phyloP scores from a whole-genome alignment of 2,888 invertebrate genomes.

The Cheilosia grossa region DNA sequence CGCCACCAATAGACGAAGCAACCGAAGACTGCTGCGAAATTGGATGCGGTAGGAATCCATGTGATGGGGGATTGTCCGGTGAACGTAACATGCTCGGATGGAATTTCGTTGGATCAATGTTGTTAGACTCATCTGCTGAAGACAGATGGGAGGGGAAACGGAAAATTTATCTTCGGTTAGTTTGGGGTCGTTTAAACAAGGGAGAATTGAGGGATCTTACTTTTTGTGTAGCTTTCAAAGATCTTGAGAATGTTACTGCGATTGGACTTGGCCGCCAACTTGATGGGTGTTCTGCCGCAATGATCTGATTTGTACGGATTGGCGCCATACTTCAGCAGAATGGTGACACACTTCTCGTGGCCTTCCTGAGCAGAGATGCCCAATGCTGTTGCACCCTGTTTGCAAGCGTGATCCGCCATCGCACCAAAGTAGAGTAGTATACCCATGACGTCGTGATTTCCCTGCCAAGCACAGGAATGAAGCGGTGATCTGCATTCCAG shows the following conservation, averaged over 20 bases:
- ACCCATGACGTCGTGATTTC: slow-evolving; percentile 92
- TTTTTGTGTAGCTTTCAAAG: slow-evolving; percentile 87
- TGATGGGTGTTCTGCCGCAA: slow-evolving; percentile 93
- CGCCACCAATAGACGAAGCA: slow-evolving; percentile 80
- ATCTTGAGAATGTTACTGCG: slow-evolving; percentile 92
- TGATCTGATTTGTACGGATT: slow-evolving; percentile 94
- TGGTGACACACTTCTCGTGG: slow-evolving; percentile 95
- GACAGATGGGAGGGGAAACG: slow-evolving; percentile 61
- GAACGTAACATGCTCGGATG: slow-evolving; percentile 82
- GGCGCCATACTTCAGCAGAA: slow-evolving; percentile 91
- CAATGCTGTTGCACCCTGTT: slow-evolving; percentile 97
- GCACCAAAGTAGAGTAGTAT: slow-evolving; percentile 92
- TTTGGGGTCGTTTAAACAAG: slow-evolving; percentile 50
- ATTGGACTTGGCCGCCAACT: slow-evolving; percentile 96
- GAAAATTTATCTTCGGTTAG: slow-evolving; percentile 68
- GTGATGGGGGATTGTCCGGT: slow-evolving; percentile 82
- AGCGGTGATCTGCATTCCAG: slow-evolving; percentile 94
- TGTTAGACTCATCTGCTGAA: slow-evolving; percentile 82
- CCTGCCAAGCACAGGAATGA: slow-evolving; percentile 98
- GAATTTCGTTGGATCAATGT: slow-evolving; percentile 81
- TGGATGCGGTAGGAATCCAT: slow-evolving; percentile 75
- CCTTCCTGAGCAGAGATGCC: slow-evolving; percentile 98
- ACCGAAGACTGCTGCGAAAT: slow-evolving; percentile 73
- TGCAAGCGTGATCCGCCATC: slow-evolving; percentile 93
- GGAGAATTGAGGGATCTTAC: slow-evolving; percentile 77